A percentile compares a stretch with the other conserved stretches of the same genome.
Conservation (phyloP, 1,140 invertebrate genomes). For the Lucilia sericata region DNA sequence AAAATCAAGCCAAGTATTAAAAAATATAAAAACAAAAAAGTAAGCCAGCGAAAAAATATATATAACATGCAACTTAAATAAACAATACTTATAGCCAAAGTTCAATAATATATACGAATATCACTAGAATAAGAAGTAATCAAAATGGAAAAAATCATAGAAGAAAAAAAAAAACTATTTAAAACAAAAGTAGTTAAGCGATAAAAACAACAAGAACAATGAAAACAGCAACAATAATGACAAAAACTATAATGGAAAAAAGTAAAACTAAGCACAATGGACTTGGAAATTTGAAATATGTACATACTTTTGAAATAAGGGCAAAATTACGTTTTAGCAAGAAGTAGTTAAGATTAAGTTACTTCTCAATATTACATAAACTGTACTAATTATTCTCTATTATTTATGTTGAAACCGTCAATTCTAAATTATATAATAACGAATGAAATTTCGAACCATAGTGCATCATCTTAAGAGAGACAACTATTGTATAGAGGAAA, state of each 20-base stretch:
- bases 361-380: no score
- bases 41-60: not conserved
- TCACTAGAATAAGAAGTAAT: not conserved
- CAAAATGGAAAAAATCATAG: not conserved
- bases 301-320: no score
- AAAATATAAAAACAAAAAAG: not conserved
- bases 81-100: conserved; percentile 14
- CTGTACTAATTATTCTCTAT: no score
- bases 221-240: conserved; percentile 14
- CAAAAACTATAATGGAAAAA: conserved; percentile 8
- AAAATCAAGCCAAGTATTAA: conserved; percentile 14
- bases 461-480: not conserved
- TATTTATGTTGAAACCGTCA: no score
- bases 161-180: not conserved
- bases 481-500: not conserved
- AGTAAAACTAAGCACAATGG: not conserved
- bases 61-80: not conserved
- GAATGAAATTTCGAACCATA: not conserved
- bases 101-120: not conserved
- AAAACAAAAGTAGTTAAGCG: conserved; percentile 11
- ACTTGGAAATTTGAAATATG: no score
- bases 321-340: no score
- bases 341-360: no score
- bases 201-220: conserved; percentile 11
- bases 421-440: no score